These are phyloP conservation scores for Tiaroga cobitis DNA, from an alignment of 2,797 vertebrate genomes.

Conservation along the genomic window DNA sequence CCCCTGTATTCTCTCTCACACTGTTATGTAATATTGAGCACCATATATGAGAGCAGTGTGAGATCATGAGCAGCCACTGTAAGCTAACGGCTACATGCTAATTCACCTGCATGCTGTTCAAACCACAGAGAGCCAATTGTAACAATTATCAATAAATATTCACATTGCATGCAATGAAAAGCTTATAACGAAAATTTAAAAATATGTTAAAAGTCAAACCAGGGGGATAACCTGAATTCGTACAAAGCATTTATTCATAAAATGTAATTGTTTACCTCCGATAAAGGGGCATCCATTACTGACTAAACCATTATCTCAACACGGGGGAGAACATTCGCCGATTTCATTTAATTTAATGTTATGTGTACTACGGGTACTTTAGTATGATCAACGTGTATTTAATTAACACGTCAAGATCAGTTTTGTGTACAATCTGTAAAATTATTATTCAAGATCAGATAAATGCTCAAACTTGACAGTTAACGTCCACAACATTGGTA, in stretches of 20 bases:
- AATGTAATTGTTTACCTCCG: constrained; percentile 74
- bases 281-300: constrained; percentile 74
- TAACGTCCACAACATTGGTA: constrained; percentile 15
- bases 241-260: constrained; percentile 23
- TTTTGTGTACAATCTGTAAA: neutral
- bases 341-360: neutral
- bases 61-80: neutral
- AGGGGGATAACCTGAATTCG: neutral
- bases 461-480: neutral
- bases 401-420: neutral
- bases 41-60: neutral
- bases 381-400: neutral
- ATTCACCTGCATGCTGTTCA: neutral
- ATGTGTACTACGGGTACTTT: neutral
- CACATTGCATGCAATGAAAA: neutral
- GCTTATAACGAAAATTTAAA: neutral
- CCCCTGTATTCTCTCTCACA: neutral
- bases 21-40: neutral
- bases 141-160: neutral
- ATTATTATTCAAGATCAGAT: neutral
- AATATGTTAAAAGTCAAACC: neutral
- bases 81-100: constrained; percentile 43
- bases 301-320: constrained; percentile 65
- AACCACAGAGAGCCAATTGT: neutral
- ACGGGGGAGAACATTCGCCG: neutral